A percentile compares a stretch with the other conserved stretches of the same genome.
phyloP scores from a whole-genome alignment of 2,113 vertebrate species.

The Acinonyx jubatus region DNA sequence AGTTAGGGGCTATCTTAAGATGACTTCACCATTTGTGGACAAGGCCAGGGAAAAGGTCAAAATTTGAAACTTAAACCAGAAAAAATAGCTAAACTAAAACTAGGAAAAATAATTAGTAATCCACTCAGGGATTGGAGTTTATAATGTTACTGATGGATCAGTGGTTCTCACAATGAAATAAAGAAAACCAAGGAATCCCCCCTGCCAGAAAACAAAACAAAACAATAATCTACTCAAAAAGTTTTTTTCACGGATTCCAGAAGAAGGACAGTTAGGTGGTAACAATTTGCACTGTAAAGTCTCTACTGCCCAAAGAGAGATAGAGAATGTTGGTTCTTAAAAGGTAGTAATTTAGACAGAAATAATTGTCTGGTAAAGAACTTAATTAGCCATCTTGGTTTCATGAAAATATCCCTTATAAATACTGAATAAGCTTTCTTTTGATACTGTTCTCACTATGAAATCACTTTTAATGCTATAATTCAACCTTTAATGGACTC shows the following conservation, averaged over 20 bases:
- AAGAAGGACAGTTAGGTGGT: background rate
- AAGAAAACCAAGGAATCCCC: background rate
- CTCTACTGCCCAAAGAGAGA: background rate
- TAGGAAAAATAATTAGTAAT: conserved; percentile 12
- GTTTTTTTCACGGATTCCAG: background rate
- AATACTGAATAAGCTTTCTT: background rate
- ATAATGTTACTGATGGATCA: background rate
- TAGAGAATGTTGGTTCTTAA: background rate
- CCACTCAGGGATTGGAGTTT: background rate
- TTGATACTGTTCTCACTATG: background rate
- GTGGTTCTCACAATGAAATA: background rate
- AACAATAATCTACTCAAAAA: background rate
- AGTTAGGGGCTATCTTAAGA: conserved; percentile 12
- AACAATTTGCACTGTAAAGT: background rate
- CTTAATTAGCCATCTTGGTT: background rate
- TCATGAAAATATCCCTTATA: background rate
- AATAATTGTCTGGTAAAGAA: background rate
- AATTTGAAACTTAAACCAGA: background rate
- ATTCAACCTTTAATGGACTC: background rate
- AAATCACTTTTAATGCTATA: background rate
- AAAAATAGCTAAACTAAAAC: background rate
- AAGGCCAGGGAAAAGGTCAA: conserved; percentile 10
- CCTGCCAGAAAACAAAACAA: background rate
- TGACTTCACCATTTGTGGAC: background rate
- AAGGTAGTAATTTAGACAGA: background rate